phyloP scores from a whole-genome alignment of 2,113 vertebrate species.

The Leptobrachium leishanense region DNA sequence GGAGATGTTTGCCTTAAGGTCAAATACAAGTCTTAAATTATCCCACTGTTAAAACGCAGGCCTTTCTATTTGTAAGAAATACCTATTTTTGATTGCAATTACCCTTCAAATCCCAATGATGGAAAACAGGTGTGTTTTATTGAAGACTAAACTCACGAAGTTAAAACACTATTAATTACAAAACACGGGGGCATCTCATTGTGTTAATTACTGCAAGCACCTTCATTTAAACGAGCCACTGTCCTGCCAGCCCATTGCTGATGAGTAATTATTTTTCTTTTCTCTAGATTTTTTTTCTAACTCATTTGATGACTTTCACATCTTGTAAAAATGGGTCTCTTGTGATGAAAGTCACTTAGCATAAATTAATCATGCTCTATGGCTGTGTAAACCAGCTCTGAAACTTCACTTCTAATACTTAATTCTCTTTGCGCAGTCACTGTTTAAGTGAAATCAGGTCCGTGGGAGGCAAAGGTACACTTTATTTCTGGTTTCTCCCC shows the following conservation, averaged over 20 bases:
- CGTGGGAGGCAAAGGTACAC: not conserved
- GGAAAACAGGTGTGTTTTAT: not conserved
- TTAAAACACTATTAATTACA: slow-evolving; percentile 45
- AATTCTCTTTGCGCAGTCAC: slow-evolving; percentile 13
- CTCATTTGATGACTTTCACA: slow-evolving; percentile 42
- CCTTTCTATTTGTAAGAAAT: too few species aligned
- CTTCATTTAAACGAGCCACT: slow-evolving; percentile 35
- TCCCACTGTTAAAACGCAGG: too few species aligned
- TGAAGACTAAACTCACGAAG: not conserved
- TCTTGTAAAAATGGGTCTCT: slow-evolving; percentile 47
- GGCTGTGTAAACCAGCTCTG: slow-evolving; percentile 18
- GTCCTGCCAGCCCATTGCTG: slow-evolving; percentile 41
- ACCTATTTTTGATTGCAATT: too few species aligned
- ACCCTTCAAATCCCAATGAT: not conserved
- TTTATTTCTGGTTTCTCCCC: not conserved
- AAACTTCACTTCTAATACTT: slow-evolving; percentile 14
- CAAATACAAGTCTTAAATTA: too few species aligned
- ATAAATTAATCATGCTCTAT: slow-evolving; percentile 37
- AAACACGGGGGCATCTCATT: slow-evolving; percentile 44
- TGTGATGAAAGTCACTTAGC: slow-evolving; percentile 42
- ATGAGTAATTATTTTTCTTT: slow-evolving; percentile 47
- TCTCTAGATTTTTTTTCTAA: slow-evolving; percentile 32
- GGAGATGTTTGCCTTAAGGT: too few species aligned
- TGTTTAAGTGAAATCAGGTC: slow-evolving; percentile 3
- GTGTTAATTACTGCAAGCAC: slow-evolving; percentile 45